Evolutionary conservation across 2,113 vertebrate species (phyloP).

Genomic region (Chloroceryle aenea): DNA sequence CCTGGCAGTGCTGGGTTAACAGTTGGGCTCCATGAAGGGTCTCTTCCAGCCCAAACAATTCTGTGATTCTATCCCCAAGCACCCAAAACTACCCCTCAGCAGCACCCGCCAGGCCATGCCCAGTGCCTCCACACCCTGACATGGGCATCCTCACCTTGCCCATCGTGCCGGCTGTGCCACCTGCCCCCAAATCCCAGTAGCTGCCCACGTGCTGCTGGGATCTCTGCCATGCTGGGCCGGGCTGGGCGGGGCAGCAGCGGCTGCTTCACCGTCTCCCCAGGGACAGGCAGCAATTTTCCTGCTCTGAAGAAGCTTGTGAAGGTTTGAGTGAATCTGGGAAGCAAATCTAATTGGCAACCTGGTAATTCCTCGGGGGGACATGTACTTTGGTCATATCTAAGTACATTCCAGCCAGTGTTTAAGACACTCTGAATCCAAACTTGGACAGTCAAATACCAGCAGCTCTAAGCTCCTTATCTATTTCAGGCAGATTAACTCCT

Average conservation of each 20-base stretch:
- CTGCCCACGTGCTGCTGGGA: not conserved
- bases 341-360: conserved; percentile 75
- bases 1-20: not conserved
- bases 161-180: not conserved
- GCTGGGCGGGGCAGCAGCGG: not conserved
- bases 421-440: conserved; percentile 48
- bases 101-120: not conserved
- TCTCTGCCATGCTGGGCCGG: not conserved
- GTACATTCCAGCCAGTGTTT: conserved; percentile 68
- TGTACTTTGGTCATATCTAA: conserved; percentile 54
- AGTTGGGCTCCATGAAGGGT: not conserved
- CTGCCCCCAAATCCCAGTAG: not conserved
- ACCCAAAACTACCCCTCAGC: not conserved
- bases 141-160: not conserved
- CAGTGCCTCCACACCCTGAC: fast-evolving
- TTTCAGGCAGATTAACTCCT: conserved; percentile 52
- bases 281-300: conserved; percentile 69
- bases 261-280: not conserved
- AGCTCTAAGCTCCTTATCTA: conserved; percentile 69
- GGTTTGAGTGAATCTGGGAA: conserved; percentile 74
- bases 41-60: not conserved
- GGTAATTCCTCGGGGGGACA: conserved; percentile 63
- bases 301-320: conserved; percentile 67
- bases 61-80: not conserved
- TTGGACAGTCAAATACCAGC: conserved; percentile 69